These are phyloP conservation scores for Amia ocellicauda DNA, from an alignment of 2,113 vertebrate genomes.

Conservation along the genomic window DNA sequence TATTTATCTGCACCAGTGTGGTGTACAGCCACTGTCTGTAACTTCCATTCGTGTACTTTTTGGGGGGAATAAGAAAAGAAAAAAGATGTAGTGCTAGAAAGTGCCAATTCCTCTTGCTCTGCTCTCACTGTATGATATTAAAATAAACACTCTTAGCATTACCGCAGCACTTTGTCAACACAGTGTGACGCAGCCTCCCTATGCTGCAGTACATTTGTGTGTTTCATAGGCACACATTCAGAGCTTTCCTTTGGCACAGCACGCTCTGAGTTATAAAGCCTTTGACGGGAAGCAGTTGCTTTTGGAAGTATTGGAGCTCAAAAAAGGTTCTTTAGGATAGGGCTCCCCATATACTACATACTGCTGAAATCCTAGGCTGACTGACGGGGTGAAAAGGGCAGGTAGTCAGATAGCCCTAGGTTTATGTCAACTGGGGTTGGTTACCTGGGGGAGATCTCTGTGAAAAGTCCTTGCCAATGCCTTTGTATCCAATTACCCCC, in stretches of 20 bases:
- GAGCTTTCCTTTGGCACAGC: neutral
- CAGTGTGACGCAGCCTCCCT: conserved; percentile 10
- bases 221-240: neutral
- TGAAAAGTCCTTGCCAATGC: no score
- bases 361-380: neutral
- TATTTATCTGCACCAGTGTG: no score
- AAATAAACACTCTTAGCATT: neutral
- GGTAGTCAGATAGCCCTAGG: neutral
- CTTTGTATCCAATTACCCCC: no score
- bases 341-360: conserved; percentile 5
- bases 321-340: neutral
- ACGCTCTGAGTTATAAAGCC: neutral
- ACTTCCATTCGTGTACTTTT: no score
- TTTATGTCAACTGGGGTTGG: neutral
- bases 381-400: neutral
- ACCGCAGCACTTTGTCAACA: conserved; percentile 5
- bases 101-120: no score
- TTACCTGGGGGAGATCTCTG: no score
- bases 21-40: no score
- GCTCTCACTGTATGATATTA: neutral
- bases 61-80: no score
- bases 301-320: neutral
- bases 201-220: neutral
- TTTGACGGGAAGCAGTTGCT: conserved; percentile 6
- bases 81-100: no score